These are phyloP conservation scores for Rhamphomyia laevipes DNA, from an alignment of 2,888 invertebrate species.

Conservation along the genomic window DNA sequence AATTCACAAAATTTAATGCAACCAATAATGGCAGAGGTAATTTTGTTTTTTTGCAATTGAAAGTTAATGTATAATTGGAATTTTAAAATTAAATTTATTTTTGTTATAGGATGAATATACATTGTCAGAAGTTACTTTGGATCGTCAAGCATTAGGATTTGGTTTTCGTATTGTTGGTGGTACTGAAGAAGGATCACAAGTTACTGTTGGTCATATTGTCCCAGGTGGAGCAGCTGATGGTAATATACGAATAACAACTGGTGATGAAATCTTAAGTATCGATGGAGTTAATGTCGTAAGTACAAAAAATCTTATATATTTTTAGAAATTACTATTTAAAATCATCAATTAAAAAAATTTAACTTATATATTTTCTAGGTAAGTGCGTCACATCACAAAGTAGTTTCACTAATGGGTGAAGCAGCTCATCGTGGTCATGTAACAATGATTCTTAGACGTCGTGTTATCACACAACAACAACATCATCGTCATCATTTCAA, in stretches of 20 bases:
- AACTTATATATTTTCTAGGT: conserved; percentile 34
- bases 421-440: conserved; percentile 84
- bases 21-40: conserved; percentile 9
- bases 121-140: conserved; percentile 52
- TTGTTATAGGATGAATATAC: conserved; percentile 23
- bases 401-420: conserved; percentile 82
- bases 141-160: conserved; percentile 87
- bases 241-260: conserved; percentile 80
- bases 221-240: conserved; percentile 88
- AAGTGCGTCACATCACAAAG: conserved; percentile 83
- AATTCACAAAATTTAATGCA: conserved; percentile 11
- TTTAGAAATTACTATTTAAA: background rate
- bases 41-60: background rate
- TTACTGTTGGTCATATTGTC: conserved; percentile 94
- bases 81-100: background rate
- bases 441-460: conserved; percentile 59
- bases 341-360: background rate
- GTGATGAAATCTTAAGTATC: conserved; percentile 90
- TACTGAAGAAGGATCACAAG: conserved; percentile 92
- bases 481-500: conserved; percentile 20
- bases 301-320: background rate
- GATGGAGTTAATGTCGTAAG: conserved; percentile 69
- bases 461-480: conserved; percentile 21
- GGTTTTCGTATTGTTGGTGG: conserved; percentile 98
- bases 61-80: background rate